Conservation (phyloP, 2,888 invertebrate genomes). For the Plebejus melissa region DNA sequence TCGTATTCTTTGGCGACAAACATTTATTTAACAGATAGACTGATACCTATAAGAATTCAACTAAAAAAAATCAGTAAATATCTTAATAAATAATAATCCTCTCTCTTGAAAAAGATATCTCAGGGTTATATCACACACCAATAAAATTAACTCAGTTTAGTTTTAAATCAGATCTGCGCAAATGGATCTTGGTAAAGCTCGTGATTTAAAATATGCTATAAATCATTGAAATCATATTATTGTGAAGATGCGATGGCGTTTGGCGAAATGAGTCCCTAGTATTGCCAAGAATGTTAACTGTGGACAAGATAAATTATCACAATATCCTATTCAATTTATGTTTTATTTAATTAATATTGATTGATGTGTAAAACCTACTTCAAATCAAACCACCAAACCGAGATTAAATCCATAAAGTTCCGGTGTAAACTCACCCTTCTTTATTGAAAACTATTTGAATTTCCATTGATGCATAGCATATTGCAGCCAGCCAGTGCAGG, state of each 20-base stretch:
- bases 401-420: too few species aligned
- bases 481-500: too few species aligned
- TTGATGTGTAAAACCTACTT: not conserved
- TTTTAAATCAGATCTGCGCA: not conserved
- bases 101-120: not conserved
- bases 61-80: too few species aligned
- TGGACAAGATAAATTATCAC: not conserved
- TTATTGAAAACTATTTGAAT: too few species aligned
- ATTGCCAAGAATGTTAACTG: constrained; percentile 17
- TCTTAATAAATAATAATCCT: too few species aligned
- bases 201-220: not conserved
- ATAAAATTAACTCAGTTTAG: not conserved
- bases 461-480: too few species aligned
- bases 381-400: not conserved
- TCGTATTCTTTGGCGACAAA: not conserved
- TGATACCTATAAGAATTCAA: too few species aligned
- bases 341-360: not conserved
- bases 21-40: not conserved
- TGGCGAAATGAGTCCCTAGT: not conserved
- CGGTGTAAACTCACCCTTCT: too few species aligned
- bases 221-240: constrained; percentile 1
- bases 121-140: too few species aligned
- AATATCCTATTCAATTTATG: not conserved
- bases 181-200: not conserved
- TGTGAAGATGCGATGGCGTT: not conserved